These are phyloP conservation scores for Calycopis cecrops DNA, from an alignment of 1,140 invertebrate species.

Conservation along the genomic window DNA sequence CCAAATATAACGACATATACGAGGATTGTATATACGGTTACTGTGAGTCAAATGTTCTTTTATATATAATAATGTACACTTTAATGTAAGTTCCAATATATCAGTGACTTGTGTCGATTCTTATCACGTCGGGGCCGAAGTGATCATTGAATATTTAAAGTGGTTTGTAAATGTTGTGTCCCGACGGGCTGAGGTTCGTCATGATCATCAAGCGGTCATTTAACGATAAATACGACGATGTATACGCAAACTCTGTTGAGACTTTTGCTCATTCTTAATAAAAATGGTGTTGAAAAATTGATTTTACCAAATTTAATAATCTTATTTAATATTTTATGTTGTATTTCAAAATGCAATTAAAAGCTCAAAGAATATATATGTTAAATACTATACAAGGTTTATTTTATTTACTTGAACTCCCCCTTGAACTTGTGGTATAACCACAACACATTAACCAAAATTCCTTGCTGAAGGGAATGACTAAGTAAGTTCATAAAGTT, in stretches of 20 bases:
- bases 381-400: constrained; percentile 71
- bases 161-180: not conserved
- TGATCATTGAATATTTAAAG: not conserved
- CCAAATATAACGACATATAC: constrained; percentile 68
- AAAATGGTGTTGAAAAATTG: constrained; percentile 72
- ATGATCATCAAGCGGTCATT: constrained; percentile 60
- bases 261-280: constrained; percentile 74
- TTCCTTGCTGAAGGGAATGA: no score
- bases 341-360: constrained; percentile 77
- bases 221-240: constrained; percentile 68
- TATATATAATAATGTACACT: constrained; percentile 72
- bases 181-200: not conserved
- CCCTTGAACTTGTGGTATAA: no score
- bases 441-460: no score
- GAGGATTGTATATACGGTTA: constrained; percentile 67
- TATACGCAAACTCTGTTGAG: constrained; percentile 76
- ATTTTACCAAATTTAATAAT: constrained; percentile 77
- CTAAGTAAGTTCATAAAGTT: no score
- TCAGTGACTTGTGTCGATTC: constrained; percentile 25
- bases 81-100: constrained; percentile 64
- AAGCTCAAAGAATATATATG: constrained; percentile 78
- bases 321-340: constrained; percentile 78
- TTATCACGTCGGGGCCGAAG: not conserved
- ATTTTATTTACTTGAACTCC: constrained; percentile 31
- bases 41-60: constrained; percentile 65